Percentiles rank a stretch among this genome's conserved stretches.
phyloP scores from a whole-genome alignment of 2,797 vertebrate species.

The Podarcis lilfordi region DNA sequence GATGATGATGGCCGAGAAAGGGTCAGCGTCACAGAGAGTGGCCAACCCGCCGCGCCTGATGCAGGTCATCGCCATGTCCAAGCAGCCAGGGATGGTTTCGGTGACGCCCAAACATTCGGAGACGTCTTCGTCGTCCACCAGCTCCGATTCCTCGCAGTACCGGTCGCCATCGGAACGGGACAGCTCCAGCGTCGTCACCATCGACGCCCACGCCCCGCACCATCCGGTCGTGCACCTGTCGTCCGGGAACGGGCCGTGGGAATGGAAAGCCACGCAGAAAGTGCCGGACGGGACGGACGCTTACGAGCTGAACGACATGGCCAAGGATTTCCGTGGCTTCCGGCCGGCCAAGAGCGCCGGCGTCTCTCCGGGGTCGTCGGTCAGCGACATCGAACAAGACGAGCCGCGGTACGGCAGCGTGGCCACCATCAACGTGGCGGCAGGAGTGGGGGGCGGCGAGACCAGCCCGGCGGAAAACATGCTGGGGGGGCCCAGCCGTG shows the following conservation, averaged over 20 bases:
- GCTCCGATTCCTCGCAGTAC: constrained; percentile 88
- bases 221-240: constrained; percentile 87
- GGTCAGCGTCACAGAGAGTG: constrained; percentile 69
- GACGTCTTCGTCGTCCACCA: constrained; percentile 88
- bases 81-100: constrained; percentile 84
- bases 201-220: constrained; percentile 89
- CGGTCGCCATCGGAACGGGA: constrained; percentile 85
- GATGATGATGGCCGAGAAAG: constrained; percentile 91
- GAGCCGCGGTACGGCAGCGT: constrained; percentile 71
- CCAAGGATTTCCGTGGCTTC: constrained; percentile 80
- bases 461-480: constrained; percentile 68
- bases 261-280: constrained; percentile 82
- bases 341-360: constrained; percentile 75
- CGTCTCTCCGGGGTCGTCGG: constrained; percentile 77
- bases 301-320: constrained; percentile 84
- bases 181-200: constrained; percentile 86
- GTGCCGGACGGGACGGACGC: constrained; percentile 72
- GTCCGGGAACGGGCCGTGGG: constrained; percentile 85
- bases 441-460: constrained; percentile 40
- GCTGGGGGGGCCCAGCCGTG: constrained; percentile 78
- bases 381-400: constrained; percentile 81
- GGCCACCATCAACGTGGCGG: constrained; percentile 75
- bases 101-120: constrained; percentile 85
- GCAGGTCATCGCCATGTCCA: constrained; percentile 94
- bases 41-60: constrained; percentile 89